These are phyloP conservation scores for Aquatica leii DNA, from an alignment of 2,888 invertebrate genomes.

Conservation along the genomic window DNA sequence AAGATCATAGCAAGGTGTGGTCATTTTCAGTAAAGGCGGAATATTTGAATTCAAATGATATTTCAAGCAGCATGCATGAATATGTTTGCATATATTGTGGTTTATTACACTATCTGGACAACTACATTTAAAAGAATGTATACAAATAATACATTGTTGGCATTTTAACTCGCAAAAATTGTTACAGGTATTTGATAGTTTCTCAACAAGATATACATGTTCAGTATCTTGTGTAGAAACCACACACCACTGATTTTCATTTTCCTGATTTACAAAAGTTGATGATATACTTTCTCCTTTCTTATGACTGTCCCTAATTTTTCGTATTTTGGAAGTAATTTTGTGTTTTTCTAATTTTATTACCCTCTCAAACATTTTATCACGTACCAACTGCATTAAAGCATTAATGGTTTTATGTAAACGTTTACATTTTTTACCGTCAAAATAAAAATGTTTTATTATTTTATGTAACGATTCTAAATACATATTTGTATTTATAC, in stretches of 20 bases:
- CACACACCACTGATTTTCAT: neutral
- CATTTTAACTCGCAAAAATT: neutral
- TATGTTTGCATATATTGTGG: neutral
- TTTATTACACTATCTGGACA: neutral
- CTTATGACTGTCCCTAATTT: neutral
- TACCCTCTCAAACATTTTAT: neutral
- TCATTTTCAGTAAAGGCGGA: too few relatives aligned
- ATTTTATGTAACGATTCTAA: too few relatives aligned
- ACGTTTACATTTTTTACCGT: too few relatives aligned
- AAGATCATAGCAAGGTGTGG: too few relatives aligned
- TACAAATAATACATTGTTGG: neutral
- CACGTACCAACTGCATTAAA: neutral
- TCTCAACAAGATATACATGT: neutral
- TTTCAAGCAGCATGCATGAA: neutral
- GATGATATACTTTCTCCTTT: neutral
- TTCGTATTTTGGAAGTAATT: neutral
- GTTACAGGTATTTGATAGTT: neutral
- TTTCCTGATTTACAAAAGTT: neutral
- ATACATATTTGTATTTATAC: too few relatives aligned
- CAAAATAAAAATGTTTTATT: too few relatives aligned
- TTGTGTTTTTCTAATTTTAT: neutral
- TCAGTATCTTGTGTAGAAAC: neutral
- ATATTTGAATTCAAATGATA: neutral
- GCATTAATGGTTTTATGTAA: neutral
- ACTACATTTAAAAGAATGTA: neutral